Base-by-base conservation (phyloP, 2,113 vertebrate species). In the Vimba vimba region DNA sequence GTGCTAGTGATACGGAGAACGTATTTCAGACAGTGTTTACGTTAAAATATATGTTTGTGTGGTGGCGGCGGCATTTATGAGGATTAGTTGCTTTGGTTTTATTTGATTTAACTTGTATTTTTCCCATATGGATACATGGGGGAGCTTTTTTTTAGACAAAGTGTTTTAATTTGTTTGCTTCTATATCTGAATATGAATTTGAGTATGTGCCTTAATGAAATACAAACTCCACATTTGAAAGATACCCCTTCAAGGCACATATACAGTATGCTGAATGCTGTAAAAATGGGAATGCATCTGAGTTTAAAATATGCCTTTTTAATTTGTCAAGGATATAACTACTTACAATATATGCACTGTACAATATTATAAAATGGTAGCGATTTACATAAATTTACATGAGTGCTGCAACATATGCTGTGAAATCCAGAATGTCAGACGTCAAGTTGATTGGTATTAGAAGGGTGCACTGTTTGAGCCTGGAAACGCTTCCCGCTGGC, bases 251-350 rank as follows among this genome's bases (percentile, higher is more conserved):
- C 90, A 94, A 94, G 94, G 93, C 93, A 94, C 92, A 55, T 93
- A 82, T 93, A 82, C 85, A 86, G 71, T 79, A 93, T 91, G 91
- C 92, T 93, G 87, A 86, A 85, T 87, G 91, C 87, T 92, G 91
- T 92, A 93, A 93, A 94, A 94, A 94, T 93, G 93, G 91, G 90
- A 91, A 92, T 85, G 92, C 90, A 90, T 92, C 90, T 90, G 86
- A 90, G 90, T 92, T 89, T 47, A 83, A 90, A 92, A 94, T 93
- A 93, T 91, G 92, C 90, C 82, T 92, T 71, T 83, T 91, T 93
- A 92, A 66, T 92, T 91, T 92, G 88, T 88, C 91, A 84, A 82
- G 88, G 90, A 90, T 89, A 89, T 17, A 85, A 82, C 43, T 89
- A 83, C 69, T 87, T 87, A 85, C 74, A 87, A 71, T 86, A 86